phyloP scores from a whole-genome alignment of 2,797 vertebrate species.

The Aratinga solstitialis region DNA sequence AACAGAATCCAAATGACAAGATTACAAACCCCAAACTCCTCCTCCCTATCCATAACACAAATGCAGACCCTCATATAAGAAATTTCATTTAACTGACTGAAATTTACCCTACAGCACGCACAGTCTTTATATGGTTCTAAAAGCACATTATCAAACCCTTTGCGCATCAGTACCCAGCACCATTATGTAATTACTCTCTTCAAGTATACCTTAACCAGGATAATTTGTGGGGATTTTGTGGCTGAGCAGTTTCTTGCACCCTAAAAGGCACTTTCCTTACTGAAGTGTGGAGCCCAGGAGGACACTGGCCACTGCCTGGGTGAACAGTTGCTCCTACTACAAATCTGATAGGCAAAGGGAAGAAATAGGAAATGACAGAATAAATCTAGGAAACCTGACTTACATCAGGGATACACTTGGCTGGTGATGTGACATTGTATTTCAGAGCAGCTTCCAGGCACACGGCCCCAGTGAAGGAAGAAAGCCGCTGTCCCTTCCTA shows the following conservation, averaged over 20 bases:
- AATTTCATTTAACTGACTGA: neutral
- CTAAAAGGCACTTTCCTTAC: neutral
- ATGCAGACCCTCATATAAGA: neutral
- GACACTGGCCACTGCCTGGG: neutral
- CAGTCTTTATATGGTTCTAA: neutral
- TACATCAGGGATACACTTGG: neutral
- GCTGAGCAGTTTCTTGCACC: neutral
- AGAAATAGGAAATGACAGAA: neutral
- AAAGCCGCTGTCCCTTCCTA: neutral
- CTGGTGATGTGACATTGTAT: neutral
- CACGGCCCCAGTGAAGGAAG: neutral
- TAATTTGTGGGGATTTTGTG: neutral
- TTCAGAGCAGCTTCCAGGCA: neutral
- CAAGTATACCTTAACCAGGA: neutral
- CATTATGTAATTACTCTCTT: neutral
- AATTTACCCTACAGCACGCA: fast-evolving
- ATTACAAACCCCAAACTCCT: neutral
- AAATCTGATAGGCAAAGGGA: neutral
- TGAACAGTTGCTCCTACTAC: neutral
- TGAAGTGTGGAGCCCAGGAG: neutral
- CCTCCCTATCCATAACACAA: neutral
- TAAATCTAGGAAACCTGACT: neutral
- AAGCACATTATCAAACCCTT: neutral
- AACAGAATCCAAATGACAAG: neutral
- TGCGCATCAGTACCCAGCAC: neutral